Evolutionary conservation across 2,113 vertebrate genomes (phyloP).

Genomic region (Varanus salvator): DNA sequence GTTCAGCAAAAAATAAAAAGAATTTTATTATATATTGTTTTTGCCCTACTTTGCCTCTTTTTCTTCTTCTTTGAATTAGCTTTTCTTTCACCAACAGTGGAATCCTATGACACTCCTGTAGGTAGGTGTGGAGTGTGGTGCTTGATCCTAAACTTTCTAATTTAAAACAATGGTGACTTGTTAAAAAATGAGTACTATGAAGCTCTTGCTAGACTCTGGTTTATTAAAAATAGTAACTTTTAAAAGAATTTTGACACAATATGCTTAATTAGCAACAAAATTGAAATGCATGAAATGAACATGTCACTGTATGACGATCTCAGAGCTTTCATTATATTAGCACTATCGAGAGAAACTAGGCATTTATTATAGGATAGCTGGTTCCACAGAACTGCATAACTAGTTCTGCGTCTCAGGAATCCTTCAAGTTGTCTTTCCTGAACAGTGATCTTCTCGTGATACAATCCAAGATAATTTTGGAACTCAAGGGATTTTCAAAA

Average conservation of each 20-base stretch:
- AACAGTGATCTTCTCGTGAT: not conserved
- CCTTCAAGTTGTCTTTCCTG: not conserved
- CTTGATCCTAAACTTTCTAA: constrained; percentile 51
- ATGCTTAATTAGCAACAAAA: not conserved
- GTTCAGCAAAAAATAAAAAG: constrained; percentile 25
- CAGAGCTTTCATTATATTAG: not conserved
- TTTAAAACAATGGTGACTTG: constrained; percentile 47
- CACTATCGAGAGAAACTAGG: not conserved
- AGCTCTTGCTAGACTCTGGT: not conserved
- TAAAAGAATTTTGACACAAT: not conserved
- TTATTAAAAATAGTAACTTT: not conserved
- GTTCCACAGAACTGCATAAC: not conserved
- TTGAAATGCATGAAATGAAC: not conserved
- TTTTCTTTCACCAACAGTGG: constrained; percentile 78
- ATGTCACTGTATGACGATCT: not conserved
- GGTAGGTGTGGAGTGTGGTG: constrained; percentile 77
- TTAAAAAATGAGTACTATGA: constrained; percentile 20
- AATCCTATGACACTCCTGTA: constrained; percentile 76
- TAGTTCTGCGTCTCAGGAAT: not conserved
- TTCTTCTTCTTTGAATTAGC: constrained; percentile 70
- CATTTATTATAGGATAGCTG: not conserved
- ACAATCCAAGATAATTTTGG: not conserved
- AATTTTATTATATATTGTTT: constrained; percentile 55
- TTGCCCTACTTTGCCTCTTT: constrained; percentile 66
- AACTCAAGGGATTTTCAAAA: not conserved